Base-by-base conservation (phyloP, 2,888 invertebrate species). In the Thecophora atra region DNA sequence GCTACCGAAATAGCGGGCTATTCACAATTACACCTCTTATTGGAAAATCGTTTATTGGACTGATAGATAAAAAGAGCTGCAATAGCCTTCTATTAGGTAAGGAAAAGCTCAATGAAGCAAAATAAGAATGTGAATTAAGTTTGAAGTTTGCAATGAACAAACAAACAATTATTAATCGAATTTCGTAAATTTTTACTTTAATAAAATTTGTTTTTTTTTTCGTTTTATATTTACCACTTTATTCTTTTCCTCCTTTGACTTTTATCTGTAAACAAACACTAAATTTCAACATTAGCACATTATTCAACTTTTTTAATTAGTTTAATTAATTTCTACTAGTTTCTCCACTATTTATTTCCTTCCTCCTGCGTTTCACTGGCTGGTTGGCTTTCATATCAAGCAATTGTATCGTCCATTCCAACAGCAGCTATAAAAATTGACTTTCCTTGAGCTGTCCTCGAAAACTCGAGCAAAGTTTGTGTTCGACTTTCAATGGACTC, bases 301-400 rank as follows among this genome's bases (percentile, higher is more conserved):
- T 15, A 26, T 26, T 58, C 24, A 58, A 28, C 58, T 24, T 58
- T 58, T 3, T 15, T 28, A 58, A 58, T 58, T 58, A 58, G 26
- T 24, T 58, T 26, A 58, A 58, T 58, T 58, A 58, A 58, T 58
- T 58, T 58, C 28, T 28, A 58, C 28, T 58, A 26, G 28, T 15
- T 58, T 24, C 37, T 8, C 37, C 37, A 37, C 11, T 8, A 6
- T 11, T 37, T 11, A 6, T 11, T 11, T 37, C 37, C 37, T 2
- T 37, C 37, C 1, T 17, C 15, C 52, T 17, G 2, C 2, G 8
- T 13, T 13, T 6, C 58, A 24, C 21, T 15, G 4, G 8, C 17
- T 7, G 21, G 56, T 58, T 15, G 26, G 28, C 24, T 58, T 2
- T 26, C 24, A 24, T 28, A 8, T 28, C 58, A 24, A 8, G 58